Conservation (phyloP, 2,888 invertebrate genomes). For the Meloe dianella region DNA sequence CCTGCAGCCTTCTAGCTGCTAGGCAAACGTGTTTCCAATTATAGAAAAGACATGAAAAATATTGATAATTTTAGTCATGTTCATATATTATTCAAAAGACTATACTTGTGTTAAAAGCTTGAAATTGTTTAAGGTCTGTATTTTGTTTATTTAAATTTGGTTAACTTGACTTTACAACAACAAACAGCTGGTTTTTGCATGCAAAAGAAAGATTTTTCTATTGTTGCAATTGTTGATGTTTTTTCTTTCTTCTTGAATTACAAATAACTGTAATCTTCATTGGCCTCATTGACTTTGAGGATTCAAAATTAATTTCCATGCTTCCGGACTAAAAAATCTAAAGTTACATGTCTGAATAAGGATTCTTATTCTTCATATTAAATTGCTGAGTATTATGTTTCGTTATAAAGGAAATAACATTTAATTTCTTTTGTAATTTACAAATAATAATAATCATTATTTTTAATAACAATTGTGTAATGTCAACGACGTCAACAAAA, state of each 20-base stretch:
- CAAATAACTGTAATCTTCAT: not conserved
- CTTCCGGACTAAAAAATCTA: not conserved
- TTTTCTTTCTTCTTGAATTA: not conserved
- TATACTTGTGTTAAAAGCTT: too few relatives aligned
- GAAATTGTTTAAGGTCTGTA: too few relatives aligned
- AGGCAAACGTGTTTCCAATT: too few relatives aligned
- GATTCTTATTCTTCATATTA: constrained; percentile 3
- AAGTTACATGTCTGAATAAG: not conserved
- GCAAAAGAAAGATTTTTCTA: not conserved
- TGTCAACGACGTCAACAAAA: not conserved
- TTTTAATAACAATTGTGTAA: not conserved
- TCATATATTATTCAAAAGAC: too few relatives aligned
- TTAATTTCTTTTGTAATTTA: not conserved
- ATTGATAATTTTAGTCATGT: too few relatives aligned
- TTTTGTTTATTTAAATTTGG: too few relatives aligned
- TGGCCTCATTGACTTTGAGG: not conserved
- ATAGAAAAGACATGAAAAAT: too few relatives aligned
- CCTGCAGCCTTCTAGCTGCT: too few relatives aligned
- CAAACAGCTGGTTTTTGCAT: too few relatives aligned
- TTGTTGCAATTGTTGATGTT: too few relatives aligned
- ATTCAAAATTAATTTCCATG: not conserved
- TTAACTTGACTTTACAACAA: too few relatives aligned
- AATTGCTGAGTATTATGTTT: not conserved
- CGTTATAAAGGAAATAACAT: not conserved
- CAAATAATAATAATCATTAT: not conserved